phyloP scores from a whole-genome alignment of 2,113 vertebrate genomes.

The Brachyistius frenatus region DNA sequence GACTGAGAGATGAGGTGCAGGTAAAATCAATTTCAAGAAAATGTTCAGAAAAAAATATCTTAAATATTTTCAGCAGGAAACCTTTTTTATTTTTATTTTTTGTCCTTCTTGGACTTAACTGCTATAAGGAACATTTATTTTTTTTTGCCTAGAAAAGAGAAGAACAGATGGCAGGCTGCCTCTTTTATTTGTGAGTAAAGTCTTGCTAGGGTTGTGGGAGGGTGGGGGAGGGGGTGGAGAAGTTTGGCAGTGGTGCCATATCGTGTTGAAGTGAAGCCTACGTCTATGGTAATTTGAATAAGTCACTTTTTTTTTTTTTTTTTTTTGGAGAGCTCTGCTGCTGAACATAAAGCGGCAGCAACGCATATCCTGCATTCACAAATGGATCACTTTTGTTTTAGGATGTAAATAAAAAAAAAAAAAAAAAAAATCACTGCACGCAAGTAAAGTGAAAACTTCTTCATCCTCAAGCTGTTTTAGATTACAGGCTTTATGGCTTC shows the following conservation, averaged over 20 bases:
- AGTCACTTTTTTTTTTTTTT: neutral
- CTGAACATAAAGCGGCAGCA: neutral
- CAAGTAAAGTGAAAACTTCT: no score
- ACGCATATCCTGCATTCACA: neutral
- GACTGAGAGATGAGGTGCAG: neutral
- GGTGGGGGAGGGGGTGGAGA: neutral
- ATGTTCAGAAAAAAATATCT: neutral
- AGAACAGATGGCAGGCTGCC: constrained; percentile 50
- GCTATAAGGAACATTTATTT: constrained; percentile 6
- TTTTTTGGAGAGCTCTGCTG: neutral
- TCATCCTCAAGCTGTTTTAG: neutral
- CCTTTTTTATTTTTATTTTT: neutral
- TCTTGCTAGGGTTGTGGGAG: constrained; percentile 30
- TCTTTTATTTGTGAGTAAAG: constrained; percentile 27
- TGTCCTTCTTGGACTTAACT: constrained; percentile 16
- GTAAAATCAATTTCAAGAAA: neutral
- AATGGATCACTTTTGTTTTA: neutral
- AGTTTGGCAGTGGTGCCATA: constrained; percentile 23
- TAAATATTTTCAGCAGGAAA: neutral
- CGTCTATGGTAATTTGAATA: neutral
- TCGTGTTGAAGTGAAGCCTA: constrained; percentile 4
- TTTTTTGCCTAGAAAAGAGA: constrained; percentile 2
- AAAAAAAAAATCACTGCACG: no score
- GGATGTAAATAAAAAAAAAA: neutral
- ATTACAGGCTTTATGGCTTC: neutral